Conservation (phyloP, 1,140 invertebrate genomes). For the Copidosoma floridanum region DNA sequence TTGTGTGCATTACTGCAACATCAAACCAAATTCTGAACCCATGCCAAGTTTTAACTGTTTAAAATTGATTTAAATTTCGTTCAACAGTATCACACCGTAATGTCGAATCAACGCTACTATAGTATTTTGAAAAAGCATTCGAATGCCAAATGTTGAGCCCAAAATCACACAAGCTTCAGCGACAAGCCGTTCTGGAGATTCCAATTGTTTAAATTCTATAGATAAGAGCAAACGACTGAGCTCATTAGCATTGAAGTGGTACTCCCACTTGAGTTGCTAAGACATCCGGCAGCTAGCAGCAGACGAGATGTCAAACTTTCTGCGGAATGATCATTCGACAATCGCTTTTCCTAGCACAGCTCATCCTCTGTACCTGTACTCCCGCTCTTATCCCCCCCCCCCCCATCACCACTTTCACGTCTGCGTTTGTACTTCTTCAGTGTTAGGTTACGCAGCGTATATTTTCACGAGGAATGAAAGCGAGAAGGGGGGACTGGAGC, state of each 20-base stretch:
- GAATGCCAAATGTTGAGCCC: too few relatives aligned
- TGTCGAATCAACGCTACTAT: too few relatives aligned
- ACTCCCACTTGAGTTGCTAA: too few relatives aligned
- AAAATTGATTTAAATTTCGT: too few relatives aligned
- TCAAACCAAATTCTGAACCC: too few relatives aligned
- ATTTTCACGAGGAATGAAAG: conserved; percentile 26
- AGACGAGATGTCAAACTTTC: conserved; percentile 5
- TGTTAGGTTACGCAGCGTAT: conserved; percentile 12
- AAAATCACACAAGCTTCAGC: too few relatives aligned
- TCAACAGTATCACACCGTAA: too few relatives aligned
- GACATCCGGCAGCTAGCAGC: too few relatives aligned
- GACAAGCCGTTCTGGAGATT: too few relatives aligned
- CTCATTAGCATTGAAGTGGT: conserved; percentile 19
- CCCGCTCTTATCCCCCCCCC: neutral
- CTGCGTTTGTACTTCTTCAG: conserved; percentile 14
- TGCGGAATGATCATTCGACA: conserved; percentile 5
- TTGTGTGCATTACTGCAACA: too few relatives aligned
- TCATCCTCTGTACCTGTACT: conserved; percentile 1
- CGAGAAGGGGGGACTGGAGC: neutral
- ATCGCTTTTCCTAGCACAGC: conserved; percentile 21
- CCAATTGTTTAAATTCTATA: neutral
- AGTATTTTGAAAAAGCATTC: too few relatives aligned
- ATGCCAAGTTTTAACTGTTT: too few relatives aligned
- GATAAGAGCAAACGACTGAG: conserved; percentile 4
- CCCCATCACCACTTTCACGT: conserved; percentile 4